A percentile compares a stretch with the other conserved stretches of the same genome.
These are phyloP conservation scores for Aleiodes alternator DNA, from an alignment of 2,888 invertebrate genomes.

Conservation along the genomic window DNA sequence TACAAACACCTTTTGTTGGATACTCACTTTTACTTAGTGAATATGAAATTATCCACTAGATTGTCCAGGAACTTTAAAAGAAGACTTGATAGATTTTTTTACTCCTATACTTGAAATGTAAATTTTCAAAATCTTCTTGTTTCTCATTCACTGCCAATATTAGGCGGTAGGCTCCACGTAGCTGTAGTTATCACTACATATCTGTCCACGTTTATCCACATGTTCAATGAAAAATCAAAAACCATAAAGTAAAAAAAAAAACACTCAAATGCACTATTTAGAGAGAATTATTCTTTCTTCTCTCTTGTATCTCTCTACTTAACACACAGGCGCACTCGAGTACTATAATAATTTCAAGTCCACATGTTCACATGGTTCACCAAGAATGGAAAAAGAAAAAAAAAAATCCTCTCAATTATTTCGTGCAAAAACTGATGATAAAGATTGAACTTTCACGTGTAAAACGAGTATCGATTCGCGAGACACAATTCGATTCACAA, in stretches of 20 bases:
- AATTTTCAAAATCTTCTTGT: conserved; percentile 9
- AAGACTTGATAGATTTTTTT: no score
- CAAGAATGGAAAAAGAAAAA: background rate
- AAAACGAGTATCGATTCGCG: no score
- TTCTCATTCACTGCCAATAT: conserved; percentile 53
- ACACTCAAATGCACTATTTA: conserved; percentile 52
- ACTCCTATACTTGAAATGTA: background rate
- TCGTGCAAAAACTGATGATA: background rate
- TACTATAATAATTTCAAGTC: background rate
- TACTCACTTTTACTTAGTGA: conserved; percentile 1
- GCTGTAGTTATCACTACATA: conserved; percentile 56
- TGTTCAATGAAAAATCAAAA: conserved; percentile 41
- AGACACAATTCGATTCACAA: background rate
- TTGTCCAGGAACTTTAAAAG: no score
- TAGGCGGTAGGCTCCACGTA: conserved; percentile 56
- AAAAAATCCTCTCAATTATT: conserved; percentile 1
- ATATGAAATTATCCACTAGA: background rate
- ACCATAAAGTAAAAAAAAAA: conserved; percentile 45
- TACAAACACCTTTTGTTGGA: background rate
- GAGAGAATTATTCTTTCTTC: conserved; percentile 1
- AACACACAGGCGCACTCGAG: conserved; percentile 11
- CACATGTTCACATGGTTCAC: conserved; percentile 23
- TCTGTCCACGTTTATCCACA: conserved; percentile 55
- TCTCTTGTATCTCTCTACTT: background rate
- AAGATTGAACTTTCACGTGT: background rate